Evolutionary conservation across 2,797 vertebrate genomes (phyloP).

Genomic region (Hydrophis major): DNA sequence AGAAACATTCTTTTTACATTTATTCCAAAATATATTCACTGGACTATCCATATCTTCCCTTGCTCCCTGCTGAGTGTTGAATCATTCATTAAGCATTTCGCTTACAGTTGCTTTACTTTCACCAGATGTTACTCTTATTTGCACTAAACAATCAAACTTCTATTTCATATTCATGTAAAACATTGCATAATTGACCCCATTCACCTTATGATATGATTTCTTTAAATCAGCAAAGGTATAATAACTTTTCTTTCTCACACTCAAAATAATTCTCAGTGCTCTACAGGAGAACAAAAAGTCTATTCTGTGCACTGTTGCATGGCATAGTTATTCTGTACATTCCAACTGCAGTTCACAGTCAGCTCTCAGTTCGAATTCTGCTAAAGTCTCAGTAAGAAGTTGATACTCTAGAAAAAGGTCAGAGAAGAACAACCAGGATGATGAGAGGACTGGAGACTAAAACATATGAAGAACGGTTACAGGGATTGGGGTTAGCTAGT

Average conservation of each 20-base stretch:
- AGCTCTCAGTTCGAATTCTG: not conserved
- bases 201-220: not conserved
- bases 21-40: not conserved
- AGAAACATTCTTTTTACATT: not conserved
- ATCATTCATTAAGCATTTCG: not conserved
- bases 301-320: not conserved
- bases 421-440: no score
- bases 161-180: not conserved
- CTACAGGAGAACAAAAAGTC: not conserved
- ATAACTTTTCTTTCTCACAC: not conserved
- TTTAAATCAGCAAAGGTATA: not conserved
- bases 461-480: no score
- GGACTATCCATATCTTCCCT: not conserved
- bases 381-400: no score
- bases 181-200: not conserved
- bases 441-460: no score
- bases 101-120: not conserved
- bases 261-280: not conserved
- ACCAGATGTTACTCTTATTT: not conserved
- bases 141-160: not conserved
- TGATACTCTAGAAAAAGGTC: no score
- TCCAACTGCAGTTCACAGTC: not conserved
- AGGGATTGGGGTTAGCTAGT: no score
- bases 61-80: not conserved
- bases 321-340: not conserved